Conservation (phyloP, 2,888 invertebrate genomes). For the Galerucella pusilla region DNA sequence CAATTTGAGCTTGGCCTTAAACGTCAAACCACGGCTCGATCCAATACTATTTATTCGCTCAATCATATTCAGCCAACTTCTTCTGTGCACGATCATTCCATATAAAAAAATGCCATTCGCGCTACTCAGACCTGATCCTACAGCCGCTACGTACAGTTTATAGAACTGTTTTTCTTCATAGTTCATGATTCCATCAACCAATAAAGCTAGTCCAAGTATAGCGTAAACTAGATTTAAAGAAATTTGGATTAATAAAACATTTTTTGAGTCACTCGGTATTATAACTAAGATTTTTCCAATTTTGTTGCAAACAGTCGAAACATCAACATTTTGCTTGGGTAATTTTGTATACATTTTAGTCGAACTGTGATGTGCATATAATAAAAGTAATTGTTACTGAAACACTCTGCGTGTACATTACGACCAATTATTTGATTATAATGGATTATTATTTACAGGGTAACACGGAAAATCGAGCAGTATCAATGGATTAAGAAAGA, state of each 20-base stretch:
- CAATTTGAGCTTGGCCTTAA: background rate
- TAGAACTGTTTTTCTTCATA: background rate
- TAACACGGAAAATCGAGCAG: no score
- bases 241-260: background rate
- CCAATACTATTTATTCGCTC: background rate
- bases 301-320: background rate
- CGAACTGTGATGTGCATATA: background rate
- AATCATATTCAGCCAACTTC: background rate
- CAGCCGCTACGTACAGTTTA: background rate
- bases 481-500: no score
- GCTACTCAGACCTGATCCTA: background rate
- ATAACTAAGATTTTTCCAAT: background rate
- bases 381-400: background rate
- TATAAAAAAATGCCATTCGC: background rate
- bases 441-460: background rate
- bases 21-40: background rate
- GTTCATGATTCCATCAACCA: background rate
- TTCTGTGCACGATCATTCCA: background rate
- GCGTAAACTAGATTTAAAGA: background rate
- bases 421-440: background rate
- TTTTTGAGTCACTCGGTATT: background rate
- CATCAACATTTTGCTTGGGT: background rate
- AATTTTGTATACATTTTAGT: constrained; percentile 2
- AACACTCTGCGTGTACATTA: background rate
- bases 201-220: background rate